Evolutionary conservation across 2,113 vertebrate genomes (phyloP).

Genomic region (Thalassarche chlororhynchos): DNA sequence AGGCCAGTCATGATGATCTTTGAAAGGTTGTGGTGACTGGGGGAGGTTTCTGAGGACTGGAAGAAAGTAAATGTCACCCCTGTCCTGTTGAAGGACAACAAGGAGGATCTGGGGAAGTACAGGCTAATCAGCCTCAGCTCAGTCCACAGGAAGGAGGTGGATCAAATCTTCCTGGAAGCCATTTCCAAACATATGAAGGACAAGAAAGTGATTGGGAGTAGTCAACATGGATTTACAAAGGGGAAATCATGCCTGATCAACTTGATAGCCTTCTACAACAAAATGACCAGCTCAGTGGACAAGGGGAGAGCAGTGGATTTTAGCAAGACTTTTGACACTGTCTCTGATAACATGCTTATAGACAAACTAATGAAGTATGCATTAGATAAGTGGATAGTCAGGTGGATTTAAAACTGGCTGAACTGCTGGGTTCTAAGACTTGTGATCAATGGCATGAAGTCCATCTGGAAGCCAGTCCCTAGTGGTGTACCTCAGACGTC

Average conservation of each 20-base stretch:
- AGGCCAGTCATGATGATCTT: neutral
- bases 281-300: neutral
- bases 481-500: neutral
- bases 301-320: neutral
- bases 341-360: neutral
- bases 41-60: neutral
- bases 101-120: neutral
- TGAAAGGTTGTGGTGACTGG: neutral
- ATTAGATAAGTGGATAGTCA: neutral
- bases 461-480: neutral
- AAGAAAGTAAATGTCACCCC: neutral
- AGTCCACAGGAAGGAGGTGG: neutral
- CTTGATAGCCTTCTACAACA: neutral
- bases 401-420: neutral
- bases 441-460: neutral
- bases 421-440: neutral
- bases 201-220: neutral
- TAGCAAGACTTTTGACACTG: neutral
- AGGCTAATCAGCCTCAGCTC: neutral
- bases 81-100: neutral
- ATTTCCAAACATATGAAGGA: neutral
- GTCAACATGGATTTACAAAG: neutral
- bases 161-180: neutral
- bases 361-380: neutral
- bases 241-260: neutral